Base-by-base conservation (phyloP, 2,113 vertebrate species). In the Lagopus muta region DNA sequence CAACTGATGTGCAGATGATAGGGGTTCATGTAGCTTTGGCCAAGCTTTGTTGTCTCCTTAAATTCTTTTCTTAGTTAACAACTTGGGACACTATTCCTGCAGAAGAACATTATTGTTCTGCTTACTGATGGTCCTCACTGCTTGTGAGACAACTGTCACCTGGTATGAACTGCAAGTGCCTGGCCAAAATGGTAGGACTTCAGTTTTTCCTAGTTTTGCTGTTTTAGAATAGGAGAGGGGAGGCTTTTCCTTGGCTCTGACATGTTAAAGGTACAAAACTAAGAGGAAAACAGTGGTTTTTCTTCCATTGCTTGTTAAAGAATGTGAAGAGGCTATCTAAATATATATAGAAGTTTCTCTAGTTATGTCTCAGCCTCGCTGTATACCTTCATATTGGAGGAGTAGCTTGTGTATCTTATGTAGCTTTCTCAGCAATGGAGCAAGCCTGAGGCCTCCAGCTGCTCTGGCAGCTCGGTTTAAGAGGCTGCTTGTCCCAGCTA, bases 401-500 rank as follows among this genome's bases (percentile, higher is more conserved):
- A 82, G 50, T 24, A 19, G 40, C 48, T 95, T 11, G 0, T 61
- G 40, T n/a, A 40, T 27, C 40, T 82, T 11, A 0, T 54, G 36
- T n/a, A 43, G 30, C 40, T 82, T 70, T 89, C 85, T 62, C 78
- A 22, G 82, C 80, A 75, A 8, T 15, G 17, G 24, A 78, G 34
- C 50, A 50, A 66, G 47, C 86, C 65, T 28, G 61, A 92, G 80
- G 90, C 73, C 83, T 94, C 92, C 92, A 95, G 96, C 95, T 96
- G 96, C 77, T 96, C 72, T 92, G 92, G 93, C 96, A 95, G 88
- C 95, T 86, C 47, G 0, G 13, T 10, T 70, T 69, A 61, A 91
- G 90, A 88, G 90, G 93, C 78, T 90, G 88, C 90, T 94, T 94
- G 67, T 86, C 90, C 93, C 80, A 93, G 93, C 86, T 96, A 96